Evolutionary conservation across 2,888 invertebrate genomes (phyloP), one percentile per base, ranked within the genome.

Genomic region (Scaptomyza reducta): DNA sequence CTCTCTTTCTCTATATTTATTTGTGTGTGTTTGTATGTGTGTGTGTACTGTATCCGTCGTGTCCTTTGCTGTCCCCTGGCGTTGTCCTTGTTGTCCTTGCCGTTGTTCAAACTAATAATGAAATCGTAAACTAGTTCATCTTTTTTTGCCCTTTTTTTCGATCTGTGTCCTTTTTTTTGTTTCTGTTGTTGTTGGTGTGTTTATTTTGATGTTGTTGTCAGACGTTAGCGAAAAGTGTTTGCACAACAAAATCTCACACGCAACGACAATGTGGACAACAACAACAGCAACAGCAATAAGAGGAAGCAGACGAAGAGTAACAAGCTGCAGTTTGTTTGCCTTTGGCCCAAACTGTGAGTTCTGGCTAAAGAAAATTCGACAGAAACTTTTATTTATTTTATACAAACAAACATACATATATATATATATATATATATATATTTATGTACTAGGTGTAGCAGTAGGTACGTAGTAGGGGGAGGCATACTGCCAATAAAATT

Each of bases 91-190:
- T 18, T 47, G 47, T 47, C 47, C 62, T 33, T 63, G 69, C 73
- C 75, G 68, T 67, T 79, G 79, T 64, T 77, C 82, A 83, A 83
- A 87, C 82, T 83, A 83, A 83, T 83, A 83, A 83, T 83, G 86
- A 83, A 83, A 87, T 83, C 85, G 82, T 85, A 83, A 83, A 87
- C 88, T 83, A 83, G 82, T 85, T 85, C 82, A 83, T 87, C 83
- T 64, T 55, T 63, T 72, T 69, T 69, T 69, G 51, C 57, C 38
- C 14, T 33, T 55, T 41, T 46, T 63, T 45, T 38, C 31, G 54
- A 38, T 38, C 14, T 29, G 18, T 53, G 33, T 59, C 14, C 33
- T 7, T 54, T 57, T 55, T 29, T 63, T 10, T 56, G 42, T 49
- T 59, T 44, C 35, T 61, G 60, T 41, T 22, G 22, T 22, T 22